These are phyloP conservation scores for Andricus quercusramuli DNA, from an alignment of 2,888 invertebrate species.

Conservation along the genomic window DNA sequence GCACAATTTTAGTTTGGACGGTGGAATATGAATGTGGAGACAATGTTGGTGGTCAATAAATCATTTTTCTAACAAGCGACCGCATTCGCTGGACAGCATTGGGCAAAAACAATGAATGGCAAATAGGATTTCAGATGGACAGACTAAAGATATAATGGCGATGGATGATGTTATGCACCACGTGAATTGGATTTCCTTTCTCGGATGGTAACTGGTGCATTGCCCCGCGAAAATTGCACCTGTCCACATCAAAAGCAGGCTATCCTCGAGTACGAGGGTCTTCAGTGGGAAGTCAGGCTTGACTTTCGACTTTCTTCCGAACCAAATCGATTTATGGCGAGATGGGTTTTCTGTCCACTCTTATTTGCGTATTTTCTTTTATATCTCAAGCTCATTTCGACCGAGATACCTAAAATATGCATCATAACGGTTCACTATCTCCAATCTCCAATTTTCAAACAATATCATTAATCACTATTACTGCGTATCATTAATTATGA, in stretches of 20 bases:
- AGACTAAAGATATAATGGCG: constrained; percentile 44
- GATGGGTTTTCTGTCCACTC: constrained; percentile 41
- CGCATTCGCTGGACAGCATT: neutral
- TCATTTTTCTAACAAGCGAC: constrained; percentile 25
- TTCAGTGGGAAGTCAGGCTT: constrained; percentile 29
- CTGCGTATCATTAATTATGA: neutral
- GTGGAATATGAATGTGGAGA: neutral
- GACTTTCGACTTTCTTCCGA: constrained; percentile 49
- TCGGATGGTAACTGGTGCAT: constrained; percentile 52
- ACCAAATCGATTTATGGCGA: constrained; percentile 34
- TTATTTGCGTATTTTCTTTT: constrained; percentile 40
- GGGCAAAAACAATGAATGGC: constrained; percentile 31
- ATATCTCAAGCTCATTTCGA: constrained; percentile 14
- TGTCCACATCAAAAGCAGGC: constrained; percentile 52
- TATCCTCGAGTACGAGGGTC: constrained; percentile 44
- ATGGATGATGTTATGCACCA: constrained; percentile 33
- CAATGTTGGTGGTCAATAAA: constrained; percentile 9
- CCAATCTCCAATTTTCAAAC: constrained; percentile 11
- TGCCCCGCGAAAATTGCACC: constrained; percentile 51
- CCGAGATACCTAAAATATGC: constrained; percentile 17
- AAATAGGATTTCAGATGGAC: constrained; percentile 4
- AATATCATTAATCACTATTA: constrained; percentile 18
- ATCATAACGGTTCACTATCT: constrained; percentile 23
- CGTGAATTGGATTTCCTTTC: constrained; percentile 50
- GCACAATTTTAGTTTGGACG: too few species aligned